These are phyloP conservation scores for Chlamydotis undulata DNA, from an alignment of 2,113 vertebrate species.

Conservation along the genomic window DNA sequence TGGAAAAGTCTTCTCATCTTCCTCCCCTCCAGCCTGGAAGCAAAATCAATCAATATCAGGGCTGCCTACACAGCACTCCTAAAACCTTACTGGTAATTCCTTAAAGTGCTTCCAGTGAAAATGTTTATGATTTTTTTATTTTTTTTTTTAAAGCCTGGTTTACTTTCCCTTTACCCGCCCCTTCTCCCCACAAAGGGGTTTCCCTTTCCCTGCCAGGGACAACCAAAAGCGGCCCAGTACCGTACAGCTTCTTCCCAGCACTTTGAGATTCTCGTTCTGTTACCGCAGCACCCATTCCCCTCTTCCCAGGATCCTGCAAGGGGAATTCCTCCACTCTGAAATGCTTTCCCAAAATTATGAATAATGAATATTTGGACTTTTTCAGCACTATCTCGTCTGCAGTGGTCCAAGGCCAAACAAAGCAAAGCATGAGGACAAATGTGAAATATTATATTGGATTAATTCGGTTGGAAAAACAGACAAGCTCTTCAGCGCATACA, in stretches of 20 bases:
- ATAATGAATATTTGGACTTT: neutral
- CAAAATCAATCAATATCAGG: neutral
- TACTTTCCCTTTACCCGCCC: neutral
- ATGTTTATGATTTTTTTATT: neutral
- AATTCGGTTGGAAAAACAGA: neutral
- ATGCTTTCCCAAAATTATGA: neutral
- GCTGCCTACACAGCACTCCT: neutral
- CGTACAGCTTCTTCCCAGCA: neutral
- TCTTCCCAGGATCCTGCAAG: neutral
- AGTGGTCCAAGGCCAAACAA: neutral
- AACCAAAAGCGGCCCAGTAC: neutral
- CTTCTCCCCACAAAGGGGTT: neutral
- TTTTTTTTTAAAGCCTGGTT: neutral
- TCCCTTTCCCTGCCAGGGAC: neutral
- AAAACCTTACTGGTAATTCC: neutral
- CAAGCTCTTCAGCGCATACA: neutral
- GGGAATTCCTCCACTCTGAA: neutral
- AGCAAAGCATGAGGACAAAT: neutral
- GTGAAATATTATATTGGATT: neutral
- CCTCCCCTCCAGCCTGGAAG: neutral
- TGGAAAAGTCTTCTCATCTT: neutral
- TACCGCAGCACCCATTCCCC: neutral
- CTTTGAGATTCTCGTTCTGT: fast-evolving
- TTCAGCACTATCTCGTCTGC: neutral
- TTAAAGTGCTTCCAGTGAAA: neutral